Evolutionary conservation across 2,888 invertebrate genomes (phyloP), one percentile per base, ranked within the genome.

Genomic region (Hirtodrosophila duncani): DNA sequence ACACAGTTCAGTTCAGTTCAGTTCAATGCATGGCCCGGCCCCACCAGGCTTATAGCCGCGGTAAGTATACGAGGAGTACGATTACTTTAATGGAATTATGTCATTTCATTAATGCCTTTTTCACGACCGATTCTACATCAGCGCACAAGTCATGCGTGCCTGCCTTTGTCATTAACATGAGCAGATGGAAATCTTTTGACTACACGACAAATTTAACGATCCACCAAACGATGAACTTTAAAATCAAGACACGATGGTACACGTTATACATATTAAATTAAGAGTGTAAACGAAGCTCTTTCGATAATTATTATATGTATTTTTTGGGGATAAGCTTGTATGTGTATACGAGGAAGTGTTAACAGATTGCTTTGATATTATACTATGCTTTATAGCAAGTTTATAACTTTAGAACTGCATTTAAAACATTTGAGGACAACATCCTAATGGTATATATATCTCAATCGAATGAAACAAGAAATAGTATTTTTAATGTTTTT

Each of bases 261-360:
- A 46, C 55, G 55, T 55, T 55, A 36, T 48, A 55, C 55, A 57
- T 57, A 55, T n/a, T n/a, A n/a, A n/a, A n/a, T n/a, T n/a, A n/a
- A n/a, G n/a, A n/a, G n/a, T n/a, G n/a, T n/a, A n/a, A 14, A n/a
- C 41, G 50, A 51, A 51, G 50, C 55, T 51, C 53, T n/a, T n/a
- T n/a, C n/a, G n/a, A n/a, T n/a, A n/a, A 53, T 24, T 53, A 18
- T 39, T 39, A 31, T 51, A 41, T 20, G 8, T 23, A 39, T 41
- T 53, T 55, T 24, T 39, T 17, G 53, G 20, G 24, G 23, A 53
- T 51, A 53, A 39, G n/a, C n/a, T n/a, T n/a, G n/a, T n/a, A n/a
- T n/a, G n/a, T n/a, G n/a, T n/a, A n/a, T n/a, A n/a, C n/a, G n/a
- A n/a, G n/a, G n/a, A n/a, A n/a, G n/a, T n/a, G n/a, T n/a, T n/a